These are phyloP conservation scores for Campopleginae sp. DNA, from an alignment of 2,888 invertebrate species.

Conservation along the genomic window DNA sequence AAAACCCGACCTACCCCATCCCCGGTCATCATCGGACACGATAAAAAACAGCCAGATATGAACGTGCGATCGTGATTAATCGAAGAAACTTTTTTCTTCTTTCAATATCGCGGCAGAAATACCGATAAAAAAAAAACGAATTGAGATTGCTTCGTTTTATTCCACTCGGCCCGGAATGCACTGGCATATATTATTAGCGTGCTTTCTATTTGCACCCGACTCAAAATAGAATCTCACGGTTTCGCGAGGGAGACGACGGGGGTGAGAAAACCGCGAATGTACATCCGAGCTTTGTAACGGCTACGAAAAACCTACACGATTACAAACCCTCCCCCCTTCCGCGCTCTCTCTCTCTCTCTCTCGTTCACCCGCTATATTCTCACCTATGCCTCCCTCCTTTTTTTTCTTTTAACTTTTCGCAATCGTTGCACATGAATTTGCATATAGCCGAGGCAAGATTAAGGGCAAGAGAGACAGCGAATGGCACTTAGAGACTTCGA, in stretches of 20 bases:
- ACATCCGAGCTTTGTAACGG: slow-evolving; percentile 29
- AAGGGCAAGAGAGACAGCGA: slow-evolving; percentile 16
- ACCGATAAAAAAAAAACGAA: slow-evolving; percentile 52
- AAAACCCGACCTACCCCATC: slow-evolving; percentile 15
- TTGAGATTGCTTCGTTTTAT: slow-evolving; percentile 57
- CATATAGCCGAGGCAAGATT: neutral
- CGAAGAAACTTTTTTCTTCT: neutral
- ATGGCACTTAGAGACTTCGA: slow-evolving; percentile 36
- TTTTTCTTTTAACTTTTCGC: slow-evolving; percentile 51
- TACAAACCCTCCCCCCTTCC: slow-evolving; percentile 11
- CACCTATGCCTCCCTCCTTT: slow-evolving; percentile 37
- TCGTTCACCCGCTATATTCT: slow-evolving; percentile 10
- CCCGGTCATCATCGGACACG: neutral
- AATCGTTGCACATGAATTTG: slow-evolving; percentile 33
- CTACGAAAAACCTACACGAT: slow-evolving; percentile 25
- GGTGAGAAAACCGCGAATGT: slow-evolving; percentile 51
- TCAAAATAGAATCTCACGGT: slow-evolving; percentile 74
- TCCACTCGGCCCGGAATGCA: slow-evolving; percentile 73
- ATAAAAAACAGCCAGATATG: neutral
- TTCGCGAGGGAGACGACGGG: slow-evolving; percentile 42
- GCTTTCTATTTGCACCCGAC: slow-evolving; percentile 76
- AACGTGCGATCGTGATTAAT: neutral
- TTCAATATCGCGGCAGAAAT: slow-evolving; percentile 13
- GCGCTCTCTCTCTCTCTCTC: neutral
- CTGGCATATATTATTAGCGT: slow-evolving; percentile 75